phyloP scores from a whole-genome alignment of 2,888 invertebrate genomes.

The Dinocampus coccinellae region DNA sequence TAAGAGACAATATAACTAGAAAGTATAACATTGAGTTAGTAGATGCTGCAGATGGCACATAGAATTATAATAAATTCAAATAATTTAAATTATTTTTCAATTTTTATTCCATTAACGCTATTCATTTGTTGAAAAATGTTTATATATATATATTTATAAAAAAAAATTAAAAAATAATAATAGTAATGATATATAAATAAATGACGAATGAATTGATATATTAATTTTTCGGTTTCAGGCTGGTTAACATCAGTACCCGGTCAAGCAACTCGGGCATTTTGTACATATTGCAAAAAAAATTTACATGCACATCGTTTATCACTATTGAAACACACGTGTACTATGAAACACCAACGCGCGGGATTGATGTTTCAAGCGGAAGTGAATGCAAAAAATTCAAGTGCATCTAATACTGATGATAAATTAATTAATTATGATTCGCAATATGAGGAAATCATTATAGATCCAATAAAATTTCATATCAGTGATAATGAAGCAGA shows the following conservation, averaged over 20 bases:
- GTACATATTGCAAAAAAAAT: slow-evolving; percentile 73
- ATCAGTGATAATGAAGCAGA: slow-evolving; percentile 53
- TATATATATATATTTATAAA: background rate
- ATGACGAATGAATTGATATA: background rate
- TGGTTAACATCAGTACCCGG: slow-evolving; percentile 73
- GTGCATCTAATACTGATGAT: slow-evolving; percentile 4
- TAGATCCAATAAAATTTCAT: background rate
- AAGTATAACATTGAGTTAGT: too few relatives aligned
- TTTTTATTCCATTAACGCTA: slow-evolving; percentile 7
- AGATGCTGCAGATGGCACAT: too few relatives aligned
- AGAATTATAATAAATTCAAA: background rate
- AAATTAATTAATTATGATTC: slow-evolving; percentile 34
- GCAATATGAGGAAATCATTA: slow-evolving; percentile 32
- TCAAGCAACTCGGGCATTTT: slow-evolving; percentile 73
- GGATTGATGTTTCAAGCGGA: slow-evolving; percentile 55
- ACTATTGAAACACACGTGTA: slow-evolving; percentile 74
- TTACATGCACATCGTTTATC: slow-evolving; percentile 75
- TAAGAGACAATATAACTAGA: too few relatives aligned
- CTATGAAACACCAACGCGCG: slow-evolving; percentile 73
- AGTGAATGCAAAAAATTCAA: slow-evolving; percentile 29
- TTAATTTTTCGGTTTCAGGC: slow-evolving; percentile 60
- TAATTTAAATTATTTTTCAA: background rate
- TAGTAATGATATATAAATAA: background rate
- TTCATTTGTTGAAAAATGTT: background rate
- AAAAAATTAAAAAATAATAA: background rate